Percentiles rank a stretch among this genome's conserved stretches.
phyloP scores from a whole-genome alignment of 53 echinoderm and acorn worm species.

The Pentamera pediparva region DNA sequence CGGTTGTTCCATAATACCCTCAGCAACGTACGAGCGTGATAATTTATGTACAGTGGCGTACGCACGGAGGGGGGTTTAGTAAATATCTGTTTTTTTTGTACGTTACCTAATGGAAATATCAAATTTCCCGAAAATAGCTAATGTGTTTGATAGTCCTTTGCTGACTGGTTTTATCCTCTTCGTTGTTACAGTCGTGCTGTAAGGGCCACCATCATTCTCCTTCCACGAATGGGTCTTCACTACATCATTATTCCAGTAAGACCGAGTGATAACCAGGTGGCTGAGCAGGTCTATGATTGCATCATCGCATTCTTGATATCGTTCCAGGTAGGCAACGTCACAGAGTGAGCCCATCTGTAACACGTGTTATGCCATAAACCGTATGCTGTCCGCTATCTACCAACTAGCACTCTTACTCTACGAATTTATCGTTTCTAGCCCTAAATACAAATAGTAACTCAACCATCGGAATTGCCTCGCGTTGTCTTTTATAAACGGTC shows the following conservation, averaged over 20 bases:
- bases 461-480: too few species aligned
- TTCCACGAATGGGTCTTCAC: conserved; percentile 94
- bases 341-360: neutral
- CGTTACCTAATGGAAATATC: neutral
- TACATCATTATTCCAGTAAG: conserved; percentile 84
- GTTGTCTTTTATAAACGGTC: too few species aligned
- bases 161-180: neutral
- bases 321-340: conserved; percentile 63
- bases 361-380: too few species aligned
- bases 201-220: conserved; percentile 86
- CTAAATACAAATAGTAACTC: too few species aligned
- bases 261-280: conserved; percentile 37
- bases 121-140: neutral
- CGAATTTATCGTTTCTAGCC: too few species aligned
- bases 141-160: neutral
- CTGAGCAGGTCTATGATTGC: conserved; percentile 55
- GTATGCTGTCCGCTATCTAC: too few species aligned
- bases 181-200: conserved; percentile 65
- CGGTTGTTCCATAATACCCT: too few species aligned
- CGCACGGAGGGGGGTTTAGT: too few species aligned
- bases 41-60: too few species aligned
- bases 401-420: too few species aligned
- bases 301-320: conserved; percentile 78
- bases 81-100: too few species aligned
- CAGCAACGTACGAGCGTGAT: too few species aligned